Evolutionary conservation across 2,797 vertebrate genomes (phyloP).

Genomic region (Liasis olivaceus): DNA sequence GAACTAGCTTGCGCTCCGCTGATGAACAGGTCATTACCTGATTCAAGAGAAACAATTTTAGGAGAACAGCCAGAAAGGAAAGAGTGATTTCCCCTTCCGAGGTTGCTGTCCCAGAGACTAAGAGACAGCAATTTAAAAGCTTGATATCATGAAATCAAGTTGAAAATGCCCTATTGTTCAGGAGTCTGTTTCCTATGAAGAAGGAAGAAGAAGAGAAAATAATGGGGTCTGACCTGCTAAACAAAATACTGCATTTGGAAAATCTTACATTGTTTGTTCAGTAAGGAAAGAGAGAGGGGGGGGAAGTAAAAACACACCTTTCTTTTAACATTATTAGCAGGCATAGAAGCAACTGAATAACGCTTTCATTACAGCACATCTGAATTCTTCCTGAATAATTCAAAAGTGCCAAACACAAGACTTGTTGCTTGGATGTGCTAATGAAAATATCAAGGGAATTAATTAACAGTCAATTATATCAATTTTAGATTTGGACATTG

Average conservation of each 20-base stretch:
- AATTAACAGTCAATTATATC: constrained; percentile 94
- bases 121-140: background rate
- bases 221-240: background rate
- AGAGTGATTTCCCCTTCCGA: background rate
- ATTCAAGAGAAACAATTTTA: background rate
- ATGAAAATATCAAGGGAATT: constrained; percentile 92
- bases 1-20: background rate
- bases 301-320: constrained; percentile 53
- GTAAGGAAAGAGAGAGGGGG: constrained; percentile 37
- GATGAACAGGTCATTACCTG: background rate
- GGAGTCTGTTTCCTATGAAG: background rate
- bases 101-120: background rate
- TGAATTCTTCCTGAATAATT: constrained; percentile 80
- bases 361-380: constrained; percentile 73
- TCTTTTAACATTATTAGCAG: constrained; percentile 65
- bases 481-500: constrained; percentile 83
- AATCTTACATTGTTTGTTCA: constrained; percentile 53
- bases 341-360: constrained; percentile 63
- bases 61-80: background rate
- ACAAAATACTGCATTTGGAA: constrained; percentile 45
- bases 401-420: constrained; percentile 79
- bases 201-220: background rate
- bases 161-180: background rate
- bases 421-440: constrained; percentile 85
- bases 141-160: background rate